Conservation (phyloP, 2,113 vertebrate species). For the Plestiodon gilberti region DNA sequence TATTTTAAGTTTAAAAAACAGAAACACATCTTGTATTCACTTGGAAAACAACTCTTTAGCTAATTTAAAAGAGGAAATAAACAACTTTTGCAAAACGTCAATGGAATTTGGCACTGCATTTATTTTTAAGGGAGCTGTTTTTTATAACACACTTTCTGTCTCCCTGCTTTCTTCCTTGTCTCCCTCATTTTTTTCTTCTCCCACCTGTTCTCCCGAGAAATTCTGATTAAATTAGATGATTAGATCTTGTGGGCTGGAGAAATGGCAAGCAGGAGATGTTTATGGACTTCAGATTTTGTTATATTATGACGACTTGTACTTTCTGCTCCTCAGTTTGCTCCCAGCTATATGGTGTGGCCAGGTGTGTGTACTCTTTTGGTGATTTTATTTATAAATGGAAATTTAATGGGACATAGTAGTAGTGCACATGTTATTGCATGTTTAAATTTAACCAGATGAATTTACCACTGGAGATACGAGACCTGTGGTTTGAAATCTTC, state of each 20-base stretch:
- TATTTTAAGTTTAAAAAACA: conserved; percentile 1
- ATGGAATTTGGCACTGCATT: not conserved
- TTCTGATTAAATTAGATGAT: too few relatives aligned
- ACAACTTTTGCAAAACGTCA: not conserved
- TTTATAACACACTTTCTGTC: not conserved
- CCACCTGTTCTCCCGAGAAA: too few relatives aligned
- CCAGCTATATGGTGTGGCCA: not conserved
- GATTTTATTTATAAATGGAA: not conserved
- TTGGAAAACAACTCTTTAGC: not conserved
- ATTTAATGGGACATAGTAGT: too few relatives aligned
- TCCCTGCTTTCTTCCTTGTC: accelerated
- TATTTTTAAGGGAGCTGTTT: conserved; percentile 5
- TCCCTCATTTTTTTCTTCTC: not conserved
- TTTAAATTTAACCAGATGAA: not conserved
- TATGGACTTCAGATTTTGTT: not conserved
- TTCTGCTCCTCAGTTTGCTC: not conserved
- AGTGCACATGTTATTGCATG: not conserved
- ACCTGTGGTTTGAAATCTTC: not conserved
- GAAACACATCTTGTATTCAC: not conserved
- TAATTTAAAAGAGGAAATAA: conserved; percentile 39
- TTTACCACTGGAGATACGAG: not conserved
- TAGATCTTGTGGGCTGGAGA: not conserved
- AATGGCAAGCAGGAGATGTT: not conserved
- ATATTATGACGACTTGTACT: not conserved
- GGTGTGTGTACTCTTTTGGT: not conserved